These are phyloP conservation scores for Oikopleura dioica DNA, from an alignment of 23 tunicate species.

Conservation along the genomic window DNA sequence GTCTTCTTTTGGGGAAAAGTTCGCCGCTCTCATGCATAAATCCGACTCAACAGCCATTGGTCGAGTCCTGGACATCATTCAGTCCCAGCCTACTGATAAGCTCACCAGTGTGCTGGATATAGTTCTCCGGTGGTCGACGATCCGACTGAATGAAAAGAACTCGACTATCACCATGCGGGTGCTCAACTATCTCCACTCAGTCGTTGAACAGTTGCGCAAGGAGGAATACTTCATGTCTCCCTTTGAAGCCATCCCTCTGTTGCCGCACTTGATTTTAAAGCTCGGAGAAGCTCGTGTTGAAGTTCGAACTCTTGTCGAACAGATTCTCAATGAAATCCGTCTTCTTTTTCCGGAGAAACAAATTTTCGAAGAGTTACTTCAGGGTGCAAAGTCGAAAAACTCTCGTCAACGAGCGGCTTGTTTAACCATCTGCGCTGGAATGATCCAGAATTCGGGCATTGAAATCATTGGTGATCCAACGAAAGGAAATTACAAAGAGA, in stretches of 20 bases:
- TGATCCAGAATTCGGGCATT: background rate
- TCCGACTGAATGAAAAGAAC: slow-evolving; percentile 78
- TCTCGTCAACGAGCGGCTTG: slow-evolving; percentile 22
- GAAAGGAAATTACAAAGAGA: background rate
- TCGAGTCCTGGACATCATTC: no score
- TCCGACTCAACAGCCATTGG: no score
- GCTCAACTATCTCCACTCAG: slow-evolving; percentile 35
- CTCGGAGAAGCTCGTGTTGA: slow-evolving; percentile 71
- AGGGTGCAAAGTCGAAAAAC: slow-evolving; percentile 53
- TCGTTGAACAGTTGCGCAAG: slow-evolving; percentile 31
- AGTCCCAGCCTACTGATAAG: no score
- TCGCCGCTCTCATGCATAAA: no score
- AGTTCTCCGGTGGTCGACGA: slow-evolving; percentile 58
- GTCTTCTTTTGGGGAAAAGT: no score
- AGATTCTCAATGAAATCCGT: slow-evolving; percentile 30
- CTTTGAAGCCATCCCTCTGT: slow-evolving; percentile 45
- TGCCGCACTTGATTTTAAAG: slow-evolving; percentile 71
- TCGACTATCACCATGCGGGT: slow-evolving; percentile 64
- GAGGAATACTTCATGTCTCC: slow-evolving; percentile 29
- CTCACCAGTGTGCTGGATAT: slow-evolving; percentile 22
- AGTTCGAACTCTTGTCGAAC: slow-evolving; percentile 63
- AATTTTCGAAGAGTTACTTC: slow-evolving; percentile 40
- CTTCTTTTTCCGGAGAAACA: slow-evolving; percentile 35
- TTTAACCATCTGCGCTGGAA: no score
- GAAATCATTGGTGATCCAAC: background rate